phyloP scores from a whole-genome alignment of 2,888 invertebrate species.

The Quadroppia sp. region DNA sequence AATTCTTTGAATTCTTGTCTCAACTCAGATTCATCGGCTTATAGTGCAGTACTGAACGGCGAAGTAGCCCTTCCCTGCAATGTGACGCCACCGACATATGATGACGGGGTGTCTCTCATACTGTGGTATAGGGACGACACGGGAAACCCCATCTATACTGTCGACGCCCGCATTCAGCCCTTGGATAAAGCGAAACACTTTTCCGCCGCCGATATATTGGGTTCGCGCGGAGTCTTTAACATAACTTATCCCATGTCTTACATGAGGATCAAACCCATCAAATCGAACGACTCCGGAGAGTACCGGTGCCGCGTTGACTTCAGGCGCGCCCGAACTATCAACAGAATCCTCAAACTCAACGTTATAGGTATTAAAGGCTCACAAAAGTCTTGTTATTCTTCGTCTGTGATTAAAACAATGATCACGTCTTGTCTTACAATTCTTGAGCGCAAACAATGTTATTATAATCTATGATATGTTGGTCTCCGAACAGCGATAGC shows the following conservation, averaged over 20 bases:
- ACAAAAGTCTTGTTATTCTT: background rate
- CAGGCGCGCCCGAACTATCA: slow-evolving; percentile 80
- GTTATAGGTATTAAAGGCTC: slow-evolving; percentile 67
- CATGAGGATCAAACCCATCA: slow-evolving; percentile 40
- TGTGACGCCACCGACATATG: slow-evolving; percentile 38
- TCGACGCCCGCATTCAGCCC: slow-evolving; percentile 41
- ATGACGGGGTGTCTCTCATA: slow-evolving; percentile 41
- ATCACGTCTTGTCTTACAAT: background rate
- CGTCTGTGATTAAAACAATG: background rate
- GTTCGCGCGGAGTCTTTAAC: slow-evolving; percentile 34
- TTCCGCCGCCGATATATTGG: slow-evolving; percentile 32
- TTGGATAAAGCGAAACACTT: slow-evolving; percentile 42
- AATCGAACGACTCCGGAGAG: slow-evolving; percentile 67
- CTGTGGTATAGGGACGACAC: slow-evolving; percentile 44
- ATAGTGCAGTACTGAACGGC: slow-evolving; percentile 37
- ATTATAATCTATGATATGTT: background rate
- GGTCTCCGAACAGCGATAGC: background rate
- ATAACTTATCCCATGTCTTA: slow-evolving; percentile 42
- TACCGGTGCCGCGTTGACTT: slow-evolving; percentile 87
- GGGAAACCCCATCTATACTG: slow-evolving; percentile 42
- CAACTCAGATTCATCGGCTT: slow-evolving; percentile 29
- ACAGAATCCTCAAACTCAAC: slow-evolving; percentile 81
- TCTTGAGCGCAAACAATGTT: background rate
- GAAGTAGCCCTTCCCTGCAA: slow-evolving; percentile 40
- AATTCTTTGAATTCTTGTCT: background rate